phyloP scores from a whole-genome alignment of 2,113 vertebrate genomes.

The Saimiri boliviensis region DNA sequence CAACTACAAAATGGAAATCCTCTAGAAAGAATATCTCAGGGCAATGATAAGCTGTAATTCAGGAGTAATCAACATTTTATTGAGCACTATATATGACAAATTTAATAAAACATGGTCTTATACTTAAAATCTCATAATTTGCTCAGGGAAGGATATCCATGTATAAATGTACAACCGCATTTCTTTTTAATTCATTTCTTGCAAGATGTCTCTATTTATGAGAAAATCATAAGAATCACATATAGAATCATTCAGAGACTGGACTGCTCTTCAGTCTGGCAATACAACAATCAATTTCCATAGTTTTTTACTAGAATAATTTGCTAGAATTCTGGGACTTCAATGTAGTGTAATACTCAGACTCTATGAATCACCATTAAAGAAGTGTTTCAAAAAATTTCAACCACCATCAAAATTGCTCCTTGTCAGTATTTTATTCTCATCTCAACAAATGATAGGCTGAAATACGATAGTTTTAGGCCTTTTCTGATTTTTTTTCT shows the following conservation, averaged over 20 bases:
- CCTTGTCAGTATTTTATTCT: neutral
- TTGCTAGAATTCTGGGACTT: neutral
- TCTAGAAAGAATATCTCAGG: neutral
- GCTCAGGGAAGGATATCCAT: neutral
- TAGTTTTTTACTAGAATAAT: neutral
- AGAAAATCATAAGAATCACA: neutral
- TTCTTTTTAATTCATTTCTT: neutral
- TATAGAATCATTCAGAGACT: neutral
- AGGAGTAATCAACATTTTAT: neutral
- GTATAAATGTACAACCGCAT: neutral
- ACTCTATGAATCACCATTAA: neutral
- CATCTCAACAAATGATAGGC: slow-evolving; percentile 14
- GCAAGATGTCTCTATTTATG: neutral
- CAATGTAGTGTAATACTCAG: neutral
- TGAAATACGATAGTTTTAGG: neutral
- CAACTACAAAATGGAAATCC: neutral
- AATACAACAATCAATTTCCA: neutral
- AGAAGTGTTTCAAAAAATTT: neutral
- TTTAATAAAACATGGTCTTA: slow-evolving; percentile 6
- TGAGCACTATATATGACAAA: neutral
- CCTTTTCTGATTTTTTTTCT: slow-evolving; percentile 10
- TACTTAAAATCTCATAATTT: neutral
- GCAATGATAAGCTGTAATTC: slow-evolving; percentile 1
- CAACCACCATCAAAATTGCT: neutral
- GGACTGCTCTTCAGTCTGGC: neutral